Base-by-base conservation (phyloP, 2,113 vertebrate species). In the Perognathus longimembris region DNA sequence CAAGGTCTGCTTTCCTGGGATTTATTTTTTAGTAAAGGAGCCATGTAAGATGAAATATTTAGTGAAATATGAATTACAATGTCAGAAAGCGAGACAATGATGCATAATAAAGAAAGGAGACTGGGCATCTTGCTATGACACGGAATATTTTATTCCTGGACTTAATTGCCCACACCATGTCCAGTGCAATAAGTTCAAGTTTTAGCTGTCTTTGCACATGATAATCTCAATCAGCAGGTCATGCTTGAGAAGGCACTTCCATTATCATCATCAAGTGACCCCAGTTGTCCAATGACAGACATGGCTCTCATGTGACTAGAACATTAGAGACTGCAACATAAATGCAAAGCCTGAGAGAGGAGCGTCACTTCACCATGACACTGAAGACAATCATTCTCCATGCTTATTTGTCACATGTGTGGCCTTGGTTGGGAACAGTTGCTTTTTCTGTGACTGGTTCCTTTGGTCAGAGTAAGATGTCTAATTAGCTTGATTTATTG, bases 391-490 rank as follows among this genome's bases (percentile, higher is more conserved):
- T 77, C 77, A 20, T 61, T 45, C 54, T 0, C 26, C 78, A 61
- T 69, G 59, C 61, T 95, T 87, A 75, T 34, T 92, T 92, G 92
- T 96, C 96, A 94, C 94, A 96, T 0, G 8, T 88, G 59, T 34
- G 83, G 38, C 17, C 45, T 69, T 32, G 59, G 45, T 40, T 76
- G 92, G 82, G 78, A 93, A 76, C 90, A 97, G 91, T 95, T 95
- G 95, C 71, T 95, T 91, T 40, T 89, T 34, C 89, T 90, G 78
- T 83, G 94, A 92, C 80, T 36, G 28, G 83, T 92, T 69, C 90
- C 78, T 97, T 95, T 24, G 42, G 84, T 92, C 85, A 86, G 69
- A 97, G 93, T 30, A 93, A 92, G 92, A 94, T 70, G 82, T 95
- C 94, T 90, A 67, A 78, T 91, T 54, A 95, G 73, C 75, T n/a